Base-by-base conservation (phyloP, 2,797 vertebrate genomes). In the Hyperoplus immaculatus region DNA sequence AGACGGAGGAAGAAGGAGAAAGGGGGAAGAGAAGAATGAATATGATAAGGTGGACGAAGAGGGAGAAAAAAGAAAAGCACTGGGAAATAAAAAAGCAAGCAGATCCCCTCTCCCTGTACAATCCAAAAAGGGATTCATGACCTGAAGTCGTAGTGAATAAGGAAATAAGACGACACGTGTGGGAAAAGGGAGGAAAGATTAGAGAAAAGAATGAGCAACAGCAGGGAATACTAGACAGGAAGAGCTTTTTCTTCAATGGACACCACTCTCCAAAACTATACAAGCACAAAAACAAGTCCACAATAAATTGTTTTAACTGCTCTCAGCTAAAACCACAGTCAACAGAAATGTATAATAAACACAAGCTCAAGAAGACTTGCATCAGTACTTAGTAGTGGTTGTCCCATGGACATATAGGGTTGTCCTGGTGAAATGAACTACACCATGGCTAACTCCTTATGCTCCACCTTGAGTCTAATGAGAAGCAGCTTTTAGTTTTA, bases 221-320 rank as follows among this genome's bases (percentile, higher is more conserved):
- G 51, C 39, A 47, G 38, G 36, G 29, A 73, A 21, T 21, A 21
- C 51, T 39, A 41, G 68, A 57, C 3, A 53, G 8, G 68, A 18
- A 43, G 7, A 59, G 13, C 41, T 77, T 3, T 21, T 6, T 77
- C 16, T 60, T 56, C 15, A n/a, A 36, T 55, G 13, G 18, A 62
- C 60, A 56, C 53, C 53, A 81, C n/a, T 81, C 77, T 85, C 21
- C 55, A 72, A 54, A 85, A 84, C 18, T 55, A 38, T 64, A 59
- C 78, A 81, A 73, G 36, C 38, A 74, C 53, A 80, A 79, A 87
- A 88, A 90, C 79, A 89, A 55, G 16, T 41, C 62, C 2, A 56
- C 82, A 21, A 21, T 21, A 72, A 87, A 87, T 9, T n/a, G 13
- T 55, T 71, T 78, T 84, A 72, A 86, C 45, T 47, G 9, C 58